phyloP scores from a whole-genome alignment of 2,113 vertebrate species.

The Elephas maximus region DNA sequence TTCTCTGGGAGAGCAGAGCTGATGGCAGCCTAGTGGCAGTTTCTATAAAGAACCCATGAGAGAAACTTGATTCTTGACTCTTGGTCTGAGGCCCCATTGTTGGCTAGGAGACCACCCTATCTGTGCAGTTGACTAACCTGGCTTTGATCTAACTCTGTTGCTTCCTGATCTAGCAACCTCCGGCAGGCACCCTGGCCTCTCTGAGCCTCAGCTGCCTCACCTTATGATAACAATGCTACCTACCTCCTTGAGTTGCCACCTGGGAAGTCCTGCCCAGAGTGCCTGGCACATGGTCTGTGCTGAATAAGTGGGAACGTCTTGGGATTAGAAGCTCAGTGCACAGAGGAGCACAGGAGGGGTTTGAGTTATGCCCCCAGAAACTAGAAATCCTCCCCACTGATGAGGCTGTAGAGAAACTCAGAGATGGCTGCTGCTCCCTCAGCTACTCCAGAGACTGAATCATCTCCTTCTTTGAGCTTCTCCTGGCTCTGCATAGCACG shows the following conservation, averaged over 20 bases:
- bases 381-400: not conserved
- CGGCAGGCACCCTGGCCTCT: not conserved
- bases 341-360: not conserved
- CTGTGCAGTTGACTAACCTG: not conserved
- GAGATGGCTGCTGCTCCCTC: not conserved
- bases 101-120: not conserved
- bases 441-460: rapidly evolving
- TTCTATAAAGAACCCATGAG: not conserved
- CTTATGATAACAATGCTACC: not conserved
- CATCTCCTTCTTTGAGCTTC: rapidly evolving
- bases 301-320: not conserved
- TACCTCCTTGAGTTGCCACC: not conserved
- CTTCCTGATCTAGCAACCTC: not conserved
- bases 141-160: not conserved
- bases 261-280: not conserved
- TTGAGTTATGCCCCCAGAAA: not conserved
- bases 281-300: rapidly evolving
- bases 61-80: not conserved
- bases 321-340: not conserved
- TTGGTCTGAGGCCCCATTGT: not conserved
- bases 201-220: not conserved
- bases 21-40: not conserved
- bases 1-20: not conserved
- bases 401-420: not conserved
- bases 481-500: not conserved